Evolutionary conservation across 2,797 vertebrate genomes (phyloP).

Genomic region (Dicrostonyx torquatus): DNA sequence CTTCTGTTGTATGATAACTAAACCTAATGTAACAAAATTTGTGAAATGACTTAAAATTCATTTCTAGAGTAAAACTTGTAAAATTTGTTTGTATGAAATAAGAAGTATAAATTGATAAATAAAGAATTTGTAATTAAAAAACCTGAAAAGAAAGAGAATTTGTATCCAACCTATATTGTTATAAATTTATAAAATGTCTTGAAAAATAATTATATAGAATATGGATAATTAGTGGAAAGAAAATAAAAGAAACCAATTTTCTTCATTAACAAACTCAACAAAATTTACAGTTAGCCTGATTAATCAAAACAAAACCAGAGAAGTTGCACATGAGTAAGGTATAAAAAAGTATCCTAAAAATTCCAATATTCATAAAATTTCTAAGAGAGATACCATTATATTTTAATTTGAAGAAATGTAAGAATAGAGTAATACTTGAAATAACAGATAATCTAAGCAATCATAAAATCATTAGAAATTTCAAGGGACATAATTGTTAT

Average conservation of each 20-base stretch:
- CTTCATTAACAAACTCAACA: background rate
- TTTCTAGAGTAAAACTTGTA: background rate
- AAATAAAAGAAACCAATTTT: background rate
- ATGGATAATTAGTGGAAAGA: background rate
- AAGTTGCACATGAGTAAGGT: background rate
- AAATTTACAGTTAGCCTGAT: background rate
- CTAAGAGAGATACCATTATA: background rate
- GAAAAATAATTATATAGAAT: background rate
- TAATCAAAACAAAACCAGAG: background rate
- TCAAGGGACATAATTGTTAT: background rate
- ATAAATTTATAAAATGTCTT: background rate
- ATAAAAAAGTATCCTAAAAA: background rate
- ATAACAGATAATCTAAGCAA: background rate
- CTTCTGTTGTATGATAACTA: background rate
- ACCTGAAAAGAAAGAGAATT: background rate
- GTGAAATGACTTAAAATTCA: background rate
- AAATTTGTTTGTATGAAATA: background rate
- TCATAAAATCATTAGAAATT: background rate
- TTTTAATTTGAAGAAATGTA: background rate
- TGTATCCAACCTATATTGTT: background rate
- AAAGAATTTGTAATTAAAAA: background rate
- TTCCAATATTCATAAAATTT: background rate
- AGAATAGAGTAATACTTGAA: background rate
- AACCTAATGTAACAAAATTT: background rate
- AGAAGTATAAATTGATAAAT: background rate